Evolutionary conservation across 2,888 invertebrate genomes (phyloP), one percentile per base, ranked within the genome.

Genomic region (Smittia aterrima): DNA sequence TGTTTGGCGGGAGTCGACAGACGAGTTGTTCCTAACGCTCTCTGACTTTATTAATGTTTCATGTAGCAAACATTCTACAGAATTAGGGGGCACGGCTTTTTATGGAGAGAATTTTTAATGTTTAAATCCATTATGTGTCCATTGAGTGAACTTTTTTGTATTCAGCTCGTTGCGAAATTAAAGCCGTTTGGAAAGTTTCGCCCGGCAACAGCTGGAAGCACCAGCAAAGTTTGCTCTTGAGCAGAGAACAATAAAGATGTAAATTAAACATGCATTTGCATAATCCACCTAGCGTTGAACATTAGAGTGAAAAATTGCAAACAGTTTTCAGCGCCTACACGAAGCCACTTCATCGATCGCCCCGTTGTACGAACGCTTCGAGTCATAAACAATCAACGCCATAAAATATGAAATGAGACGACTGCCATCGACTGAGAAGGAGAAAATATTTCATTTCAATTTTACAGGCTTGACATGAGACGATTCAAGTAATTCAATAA

Each of bases 181-280:
- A 58, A 58, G 58, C 18, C 58, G 16, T 18, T 20, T 58, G 58
- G 18, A 58, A 58, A 18, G 18, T 20, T 58, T 58, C 58, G 9
- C 4, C 18, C 7, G 58, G 58, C 58, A 58, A 58, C 58, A 58
- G 58, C 58, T 58, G 58, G 58, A 58, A 22, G 20, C 22, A 58
- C 20, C 58, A 58, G 22, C 20, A 18, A 58, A 9, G 20, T 3
- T n/a, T 47, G 11, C 47, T n/a, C n/a, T 58, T 6, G 47, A 47
- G 16, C 47, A n/a, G 4, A 47, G 20, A 66, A 66, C 66, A 66
- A 66, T 66, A 66, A 66, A 66, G 66, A 66, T 66, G 66, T 66
- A 66, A 66, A 66, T 66, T 66, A 66, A 66, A 66, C 25, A 16
- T 66, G 38, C 66, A 66, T 66, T 66, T 66, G 66, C 66, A 66